Evolutionary conservation across 2,888 invertebrate genomes (phyloP).

Genomic region (Hirtodrosophila confusa): DNA sequence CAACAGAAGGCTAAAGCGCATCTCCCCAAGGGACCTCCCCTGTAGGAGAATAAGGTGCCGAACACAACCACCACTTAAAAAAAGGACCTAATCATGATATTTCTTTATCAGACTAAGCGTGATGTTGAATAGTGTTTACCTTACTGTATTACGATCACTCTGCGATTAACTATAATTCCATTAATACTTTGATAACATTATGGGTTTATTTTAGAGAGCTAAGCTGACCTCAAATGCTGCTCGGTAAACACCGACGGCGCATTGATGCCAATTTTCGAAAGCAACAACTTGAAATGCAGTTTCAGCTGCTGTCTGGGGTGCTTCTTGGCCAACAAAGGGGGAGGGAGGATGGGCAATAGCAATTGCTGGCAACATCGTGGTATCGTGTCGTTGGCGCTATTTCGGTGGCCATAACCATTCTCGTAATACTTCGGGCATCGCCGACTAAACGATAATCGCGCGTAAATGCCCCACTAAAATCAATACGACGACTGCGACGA

Average conservation of each 20-base stretch:
- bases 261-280: constrained; percentile 27
- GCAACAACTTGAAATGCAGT: constrained; percentile 45
- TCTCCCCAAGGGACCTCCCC: too few relatives aligned
- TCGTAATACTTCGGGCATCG: constrained; percentile 82
- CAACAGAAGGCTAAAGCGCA: too few relatives aligned
- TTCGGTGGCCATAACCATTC: constrained; percentile 82
- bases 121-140: too few relatives aligned
- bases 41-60: too few relatives aligned
- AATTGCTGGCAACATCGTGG: constrained; percentile 67
- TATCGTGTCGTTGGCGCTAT: constrained; percentile 67
- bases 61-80: too few relatives aligned
- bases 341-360: constrained; percentile 19
- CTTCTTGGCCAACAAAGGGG: constrained; percentile 1
- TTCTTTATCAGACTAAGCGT: too few relatives aligned
- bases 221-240: constrained; percentile 30
- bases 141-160: too few relatives aligned
- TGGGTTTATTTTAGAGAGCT: constrained; percentile 7
- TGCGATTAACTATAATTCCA: background rate
- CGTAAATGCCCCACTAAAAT: constrained; percentile 84
- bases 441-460: constrained; percentile 84
- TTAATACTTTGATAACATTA: constrained; percentile 6
- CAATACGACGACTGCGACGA: constrained; percentile 79
- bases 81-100: too few relatives aligned
- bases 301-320: constrained; percentile 17
- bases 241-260: constrained; percentile 30